Evolutionary conservation across 2,888 invertebrate species (phyloP).

Genomic region (Drosophila peninsularis): DNA sequence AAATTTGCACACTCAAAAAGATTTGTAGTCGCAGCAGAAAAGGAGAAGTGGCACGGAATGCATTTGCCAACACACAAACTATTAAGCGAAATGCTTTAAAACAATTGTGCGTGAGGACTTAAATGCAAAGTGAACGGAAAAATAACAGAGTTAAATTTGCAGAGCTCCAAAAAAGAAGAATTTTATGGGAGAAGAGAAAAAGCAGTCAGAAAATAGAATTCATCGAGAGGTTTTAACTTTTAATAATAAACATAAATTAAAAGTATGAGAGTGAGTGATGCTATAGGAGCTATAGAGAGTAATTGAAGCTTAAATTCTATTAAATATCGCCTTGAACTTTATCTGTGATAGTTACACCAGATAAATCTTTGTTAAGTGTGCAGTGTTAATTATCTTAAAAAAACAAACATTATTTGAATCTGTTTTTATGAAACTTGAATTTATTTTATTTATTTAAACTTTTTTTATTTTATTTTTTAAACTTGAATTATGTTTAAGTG

Average conservation of each 20-base stretch:
- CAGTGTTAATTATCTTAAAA: no score
- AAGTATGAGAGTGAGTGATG: not conserved
- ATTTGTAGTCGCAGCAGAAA: constrained; percentile 43
- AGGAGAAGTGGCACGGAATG: constrained; percentile 3
- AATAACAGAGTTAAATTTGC: constrained; percentile 14
- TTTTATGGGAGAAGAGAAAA: constrained; percentile 28
- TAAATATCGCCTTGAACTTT: not conserved
- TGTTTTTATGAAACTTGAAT: no score
- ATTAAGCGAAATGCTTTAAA: constrained; percentile 62
- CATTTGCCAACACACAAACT: constrained; percentile 37
- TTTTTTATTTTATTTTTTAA: no score
- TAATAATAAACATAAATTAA: constrained; percentile 9
- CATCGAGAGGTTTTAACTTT: constrained; percentile 1
- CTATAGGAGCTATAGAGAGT: not conserved
- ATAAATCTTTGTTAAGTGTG: not conserved
- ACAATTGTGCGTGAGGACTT: constrained; percentile 62
- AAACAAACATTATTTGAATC: not conserved
- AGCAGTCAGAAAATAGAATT: constrained; percentile 12
- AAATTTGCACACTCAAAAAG: constrained; percentile 55
- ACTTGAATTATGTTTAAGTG: not conserved
- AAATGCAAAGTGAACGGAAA: constrained; percentile 26
- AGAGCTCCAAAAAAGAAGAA: constrained; percentile 17
- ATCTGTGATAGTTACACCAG: not conserved
- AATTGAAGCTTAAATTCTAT: not conserved
- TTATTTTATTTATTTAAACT: not conserved